Evolutionary conservation across 2,797 vertebrate genomes (phyloP).

Genomic region (Moxostoma hubbsi): DNA sequence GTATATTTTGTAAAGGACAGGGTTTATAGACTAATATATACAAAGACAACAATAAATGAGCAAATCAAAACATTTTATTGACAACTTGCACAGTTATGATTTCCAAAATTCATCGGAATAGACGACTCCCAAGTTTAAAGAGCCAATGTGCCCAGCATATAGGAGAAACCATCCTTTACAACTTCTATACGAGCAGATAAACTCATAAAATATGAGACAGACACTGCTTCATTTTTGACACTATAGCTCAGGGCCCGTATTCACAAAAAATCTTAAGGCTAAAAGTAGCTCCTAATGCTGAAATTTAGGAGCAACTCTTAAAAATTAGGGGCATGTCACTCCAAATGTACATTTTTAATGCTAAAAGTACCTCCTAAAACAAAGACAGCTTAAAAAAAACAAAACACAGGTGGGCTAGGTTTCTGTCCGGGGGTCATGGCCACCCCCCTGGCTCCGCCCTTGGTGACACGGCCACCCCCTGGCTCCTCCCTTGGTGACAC

Average conservation of each 20-base stretch:
- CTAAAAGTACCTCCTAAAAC: too few species aligned
- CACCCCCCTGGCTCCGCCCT: too few species aligned
- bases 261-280: too few species aligned
- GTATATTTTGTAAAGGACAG: neutral
- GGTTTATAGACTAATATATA: neutral
- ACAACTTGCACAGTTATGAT: conserved; percentile 4
- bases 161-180: neutral
- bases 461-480: too few species aligned
- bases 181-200: neutral
- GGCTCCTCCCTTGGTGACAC: too few species aligned
- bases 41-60: neutral
- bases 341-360: too few species aligned
- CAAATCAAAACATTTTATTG: neutral
- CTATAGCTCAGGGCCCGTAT: neutral
- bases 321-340: too few species aligned
- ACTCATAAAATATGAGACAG: neutral
- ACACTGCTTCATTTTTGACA: conserved; percentile 3
- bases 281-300: too few species aligned
- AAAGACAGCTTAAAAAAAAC: too few species aligned
- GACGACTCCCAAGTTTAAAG: neutral
- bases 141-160: neutral
- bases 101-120: neutral
- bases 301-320: too few species aligned
- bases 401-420: too few species aligned
- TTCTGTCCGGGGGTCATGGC: too few species aligned